Conservation (phyloP, 2,888 invertebrate species). For the Tipula vernalis region DNA sequence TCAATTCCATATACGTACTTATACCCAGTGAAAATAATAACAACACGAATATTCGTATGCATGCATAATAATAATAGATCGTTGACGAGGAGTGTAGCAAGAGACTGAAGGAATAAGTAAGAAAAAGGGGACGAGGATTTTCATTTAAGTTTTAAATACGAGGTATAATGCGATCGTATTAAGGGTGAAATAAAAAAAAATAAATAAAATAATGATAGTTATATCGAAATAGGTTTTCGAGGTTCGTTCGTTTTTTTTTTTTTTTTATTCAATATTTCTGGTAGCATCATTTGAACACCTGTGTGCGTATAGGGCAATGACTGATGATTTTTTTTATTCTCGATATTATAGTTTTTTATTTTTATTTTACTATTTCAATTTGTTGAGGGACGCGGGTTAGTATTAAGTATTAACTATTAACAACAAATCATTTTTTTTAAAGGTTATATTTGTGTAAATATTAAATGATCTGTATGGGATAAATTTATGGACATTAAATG, state of each 20-base stretch:
- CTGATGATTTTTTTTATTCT: slow-evolving; percentile 7
- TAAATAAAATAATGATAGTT: not conserved
- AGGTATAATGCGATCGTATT: slow-evolving; percentile 7
- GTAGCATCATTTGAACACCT: slow-evolving; percentile 10
- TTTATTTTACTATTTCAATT: not conserved
- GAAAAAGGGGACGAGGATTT: not conserved
- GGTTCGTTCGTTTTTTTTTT: not conserved
- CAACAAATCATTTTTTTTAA: not conserved
- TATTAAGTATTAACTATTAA: not conserved
- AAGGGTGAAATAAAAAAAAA: not conserved
- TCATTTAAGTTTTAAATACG: not conserved
- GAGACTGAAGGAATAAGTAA: not conserved
- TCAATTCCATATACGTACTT: not conserved
- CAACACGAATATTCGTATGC: not conserved
- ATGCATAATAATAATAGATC: not conserved
- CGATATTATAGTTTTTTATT: not conserved
- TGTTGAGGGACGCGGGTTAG: not conserved
- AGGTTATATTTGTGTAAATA: not conserved
- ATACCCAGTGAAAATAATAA: not conserved
- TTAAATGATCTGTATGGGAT: slow-evolving; percentile 4
- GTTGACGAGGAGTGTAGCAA: not conserved
- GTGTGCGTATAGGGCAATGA: slow-evolving; percentile 9
- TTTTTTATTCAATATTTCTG: slow-evolving; percentile 5
- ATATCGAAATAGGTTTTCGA: not conserved
- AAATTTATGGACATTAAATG: not conserved